Evolutionary conservation across 1,140 invertebrate genomes (phyloP).

Genomic region (Manduca sexta): DNA sequence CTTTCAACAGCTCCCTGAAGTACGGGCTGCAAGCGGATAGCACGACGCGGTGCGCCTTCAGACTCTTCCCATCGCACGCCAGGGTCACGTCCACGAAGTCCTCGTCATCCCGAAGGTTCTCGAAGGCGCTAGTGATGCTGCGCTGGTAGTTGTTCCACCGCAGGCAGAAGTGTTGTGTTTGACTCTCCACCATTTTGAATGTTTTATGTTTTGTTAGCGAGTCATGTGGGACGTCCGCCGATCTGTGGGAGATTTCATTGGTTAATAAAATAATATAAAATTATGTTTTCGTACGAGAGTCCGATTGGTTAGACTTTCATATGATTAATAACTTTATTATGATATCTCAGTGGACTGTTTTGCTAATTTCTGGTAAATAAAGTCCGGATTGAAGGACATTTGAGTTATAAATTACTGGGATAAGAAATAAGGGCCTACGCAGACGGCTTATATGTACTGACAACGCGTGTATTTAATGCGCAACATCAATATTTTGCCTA

Average conservation of each 20-base stretch:
- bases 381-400: no score
- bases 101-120: constrained; percentile 93
- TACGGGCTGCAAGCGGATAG: constrained; percentile 94
- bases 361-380: no score
- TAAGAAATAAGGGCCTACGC: no score
- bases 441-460: no score
- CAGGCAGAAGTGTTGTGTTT: constrained; percentile 96
- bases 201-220: constrained; percentile 29
- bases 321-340: no score
- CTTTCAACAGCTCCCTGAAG: constrained; percentile 90
- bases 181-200: constrained; percentile 87
- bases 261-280: no score
- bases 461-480: no score
- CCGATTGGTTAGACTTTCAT: no score
- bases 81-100: constrained; percentile 95
- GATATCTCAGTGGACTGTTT: no score
- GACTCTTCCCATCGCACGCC: constrained; percentile 92
- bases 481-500: no score
- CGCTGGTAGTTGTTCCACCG: constrained; percentile 98
- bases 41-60: constrained; percentile 93
- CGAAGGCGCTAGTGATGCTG: constrained; percentile 95
- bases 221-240: constrained; percentile 41
- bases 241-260: constrained; percentile 20
- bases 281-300: no score
- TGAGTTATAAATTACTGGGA: no score